Conservation (phyloP, 1,140 invertebrate species). For the Phymastichus coffea region DNA sequence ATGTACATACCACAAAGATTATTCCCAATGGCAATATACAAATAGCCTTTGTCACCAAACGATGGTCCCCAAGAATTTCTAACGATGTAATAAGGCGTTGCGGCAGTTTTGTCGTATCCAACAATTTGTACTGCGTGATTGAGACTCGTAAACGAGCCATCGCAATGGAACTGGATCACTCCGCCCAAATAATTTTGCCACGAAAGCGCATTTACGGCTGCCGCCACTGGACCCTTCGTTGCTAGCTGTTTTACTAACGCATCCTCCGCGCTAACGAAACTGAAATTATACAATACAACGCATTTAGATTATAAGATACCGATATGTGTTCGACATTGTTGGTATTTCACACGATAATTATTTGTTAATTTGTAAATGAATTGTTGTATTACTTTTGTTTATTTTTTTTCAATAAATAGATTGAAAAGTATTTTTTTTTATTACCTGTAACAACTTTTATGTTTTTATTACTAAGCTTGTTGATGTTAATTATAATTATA, state of each 20-base stretch:
- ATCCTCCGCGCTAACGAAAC: constrained; percentile 68
- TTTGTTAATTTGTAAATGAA: too few relatives aligned
- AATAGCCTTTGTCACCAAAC: constrained; percentile 77
- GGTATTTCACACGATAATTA: background rate
- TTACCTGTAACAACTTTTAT: too few relatives aligned
- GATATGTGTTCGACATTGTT: too few relatives aligned
- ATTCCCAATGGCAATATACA: constrained; percentile 73
- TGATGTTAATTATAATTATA: too few relatives aligned
- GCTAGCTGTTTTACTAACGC: constrained; percentile 66
- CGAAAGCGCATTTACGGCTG: constrained; percentile 78
- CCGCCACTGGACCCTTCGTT: constrained; percentile 73
- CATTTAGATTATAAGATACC: too few relatives aligned
- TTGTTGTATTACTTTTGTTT: too few relatives aligned
- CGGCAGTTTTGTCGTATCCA: constrained; percentile 74
- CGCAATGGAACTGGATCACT: constrained; percentile 81
- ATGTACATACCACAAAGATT: constrained; percentile 72
- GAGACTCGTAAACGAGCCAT: constrained; percentile 60
- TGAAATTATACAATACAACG: too few relatives aligned
- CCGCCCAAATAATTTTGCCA: constrained; percentile 90
- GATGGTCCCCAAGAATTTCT: constrained; percentile 82
- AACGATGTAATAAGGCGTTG: constrained; percentile 80
- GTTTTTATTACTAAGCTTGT: too few relatives aligned
- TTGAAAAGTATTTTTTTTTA: too few relatives aligned
- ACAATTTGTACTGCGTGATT: constrained; percentile 88
- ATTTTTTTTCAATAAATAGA: too few relatives aligned